Evolutionary conservation across 2,888 invertebrate species (phyloP).

Genomic region (Drosophila mulleri): DNA sequence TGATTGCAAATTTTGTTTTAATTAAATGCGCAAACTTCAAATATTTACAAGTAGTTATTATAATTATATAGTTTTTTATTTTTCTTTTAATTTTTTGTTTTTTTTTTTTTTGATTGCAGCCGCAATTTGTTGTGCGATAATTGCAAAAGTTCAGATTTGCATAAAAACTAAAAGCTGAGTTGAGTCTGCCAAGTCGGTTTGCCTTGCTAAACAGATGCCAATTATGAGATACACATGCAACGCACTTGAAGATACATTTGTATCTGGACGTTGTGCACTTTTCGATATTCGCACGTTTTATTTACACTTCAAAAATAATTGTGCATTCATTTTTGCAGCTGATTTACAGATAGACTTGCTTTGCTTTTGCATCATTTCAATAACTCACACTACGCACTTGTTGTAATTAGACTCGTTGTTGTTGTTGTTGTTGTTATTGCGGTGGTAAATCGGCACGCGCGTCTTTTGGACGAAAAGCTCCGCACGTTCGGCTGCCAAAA

Average conservation of each 20-base stretch:
- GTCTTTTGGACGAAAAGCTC: constrained; percentile 51
- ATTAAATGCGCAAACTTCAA: constrained; percentile 71
- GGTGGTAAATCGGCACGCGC: constrained; percentile 32
- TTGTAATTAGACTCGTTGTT: constrained; percentile 23
- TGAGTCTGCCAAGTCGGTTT: constrained; percentile 48
- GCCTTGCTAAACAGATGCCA: constrained; percentile 35
- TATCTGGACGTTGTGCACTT: constrained; percentile 25
- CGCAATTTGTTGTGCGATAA: constrained; percentile 50
- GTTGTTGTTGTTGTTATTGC: neutral
- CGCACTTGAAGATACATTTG: constrained; percentile 49
- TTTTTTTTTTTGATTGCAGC: constrained; percentile 42
- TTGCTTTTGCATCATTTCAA: neutral
- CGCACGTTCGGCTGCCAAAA: constrained; percentile 80
- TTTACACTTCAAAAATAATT: constrained; percentile 21
- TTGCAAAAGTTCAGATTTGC: constrained; percentile 68
- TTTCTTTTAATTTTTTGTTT: neutral
- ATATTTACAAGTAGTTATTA: constrained; percentile 51
- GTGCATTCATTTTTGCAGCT: neutral
- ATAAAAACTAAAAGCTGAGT: constrained; percentile 55
- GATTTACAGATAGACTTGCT: neutral
- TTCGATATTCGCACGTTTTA: constrained; percentile 18
- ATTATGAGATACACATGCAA: constrained; percentile 18
- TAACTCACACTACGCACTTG: constrained; percentile 41
- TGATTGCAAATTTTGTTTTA: constrained; percentile 66
- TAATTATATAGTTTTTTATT: constrained; percentile 47